phyloP scores from a whole-genome alignment of 2,797 vertebrate genomes.

The Takifugu rubripes region DNA sequence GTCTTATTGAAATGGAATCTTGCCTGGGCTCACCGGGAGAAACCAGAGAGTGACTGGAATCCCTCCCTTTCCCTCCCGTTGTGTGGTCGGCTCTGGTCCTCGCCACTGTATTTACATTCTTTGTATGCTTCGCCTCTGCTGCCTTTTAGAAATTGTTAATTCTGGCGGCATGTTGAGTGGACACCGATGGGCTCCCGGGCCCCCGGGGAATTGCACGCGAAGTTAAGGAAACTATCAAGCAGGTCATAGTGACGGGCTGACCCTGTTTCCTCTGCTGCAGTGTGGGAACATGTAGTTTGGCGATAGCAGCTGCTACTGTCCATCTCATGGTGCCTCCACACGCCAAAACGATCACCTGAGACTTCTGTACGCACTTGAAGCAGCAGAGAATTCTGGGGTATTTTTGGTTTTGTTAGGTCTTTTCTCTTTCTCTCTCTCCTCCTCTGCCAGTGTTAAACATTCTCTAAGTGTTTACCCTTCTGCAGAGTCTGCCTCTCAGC shows the following conservation, averaged over 20 bases:
- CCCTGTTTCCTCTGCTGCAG: conserved; percentile 54
- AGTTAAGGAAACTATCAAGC: conserved; percentile 45
- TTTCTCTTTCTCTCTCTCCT: not conserved
- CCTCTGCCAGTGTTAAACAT: not conserved
- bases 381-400: not conserved
- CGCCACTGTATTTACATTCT: conserved; percentile 62
- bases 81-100: conserved; percentile 62
- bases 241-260: conserved; percentile 45
- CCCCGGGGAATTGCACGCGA: conserved; percentile 21
- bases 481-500: not conserved
- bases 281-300: conserved; percentile 56
- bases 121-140: conserved; percentile 23
- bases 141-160: conserved; percentile 56
- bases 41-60: conserved; percentile 34
- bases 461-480: not conserved
- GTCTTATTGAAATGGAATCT: conserved; percentile 46
- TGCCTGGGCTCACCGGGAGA: conserved; percentile 33
- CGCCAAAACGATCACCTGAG: not conserved
- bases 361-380: no score
- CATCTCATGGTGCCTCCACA: conserved; percentile 40
- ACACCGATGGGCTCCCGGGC: conserved; percentile 33
- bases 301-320: conserved; percentile 61
- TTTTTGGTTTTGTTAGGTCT: not conserved
- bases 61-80: conserved; percentile 30
- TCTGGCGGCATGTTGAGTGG: conserved; percentile 47